Base-by-base conservation (phyloP, 1,140 invertebrate species). In the Rhopalosiphum padi region DNA sequence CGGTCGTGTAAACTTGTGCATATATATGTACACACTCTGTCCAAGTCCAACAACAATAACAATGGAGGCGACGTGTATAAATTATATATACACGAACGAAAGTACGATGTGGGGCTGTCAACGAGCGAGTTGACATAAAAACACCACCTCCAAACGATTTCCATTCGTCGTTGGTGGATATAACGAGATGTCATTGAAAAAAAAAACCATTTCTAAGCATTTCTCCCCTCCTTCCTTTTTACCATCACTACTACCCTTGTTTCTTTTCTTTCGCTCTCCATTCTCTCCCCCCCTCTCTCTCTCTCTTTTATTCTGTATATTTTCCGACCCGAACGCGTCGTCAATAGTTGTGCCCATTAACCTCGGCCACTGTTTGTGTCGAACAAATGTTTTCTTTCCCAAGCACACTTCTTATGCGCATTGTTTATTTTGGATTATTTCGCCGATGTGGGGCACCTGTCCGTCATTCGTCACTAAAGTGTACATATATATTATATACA, bases 301-400 rank as follows among this genome's bases (percentile, higher is more conserved):
- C 83, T 46, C 7, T 86, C 11, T 89, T 30, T 30, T 48, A 87
- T 87, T 46, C 88, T 35, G 48, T 41, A 92, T 53, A 92, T 85
- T 92, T 82, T 22, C 91, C 60, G 41, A 82, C 68, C 46, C 77
- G 68, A 83, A 43, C 77, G 43, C 68, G 23, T 53, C n/a, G 88
- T 89, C 88, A 89, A 89, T 89, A 89, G 88, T 55, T 37, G 35
- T 89, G 88, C 88, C 88, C 88, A 89, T 89, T 89, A 89, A 89
- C 88, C 88, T 35, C n/a, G 60, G 43, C 60, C 30, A n/a, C 18
- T 93, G 91, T 93, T 93, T 93, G 48, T 86, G 91, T 41, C 82
- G 77, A 93, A 86, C 91, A 93, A 93, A 93, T 93, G 91, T 93
- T 93, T 93, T 93, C 91, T 93, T 93, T 93, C 91, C 91, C 91